Conservation (phyloP, 1,140 invertebrate species). For the Drosophila pruinosa region DNA sequence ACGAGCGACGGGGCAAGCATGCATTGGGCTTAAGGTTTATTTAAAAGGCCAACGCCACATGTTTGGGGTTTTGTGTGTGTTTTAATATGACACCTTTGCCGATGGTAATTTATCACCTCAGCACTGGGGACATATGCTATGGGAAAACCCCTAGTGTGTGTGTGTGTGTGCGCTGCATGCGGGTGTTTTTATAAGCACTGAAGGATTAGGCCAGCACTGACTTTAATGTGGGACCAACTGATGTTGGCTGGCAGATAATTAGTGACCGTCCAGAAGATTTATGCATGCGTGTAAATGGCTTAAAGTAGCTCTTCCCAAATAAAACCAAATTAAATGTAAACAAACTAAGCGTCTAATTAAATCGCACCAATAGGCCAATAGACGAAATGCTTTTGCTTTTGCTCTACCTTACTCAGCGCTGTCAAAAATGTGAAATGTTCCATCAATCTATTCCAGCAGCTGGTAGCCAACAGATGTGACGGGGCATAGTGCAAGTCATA, state of each 20-base stretch:
- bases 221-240: slow-evolving; percentile 73
- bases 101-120: slow-evolving; percentile 79
- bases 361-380: slow-evolving; percentile 41
- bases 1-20: neutral
- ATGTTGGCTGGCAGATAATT: slow-evolving; percentile 72
- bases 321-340: slow-evolving; percentile 74
- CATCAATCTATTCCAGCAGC: slow-evolving; percentile 56
- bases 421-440: slow-evolving; percentile 56
- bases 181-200: slow-evolving; percentile 62
- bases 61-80: slow-evolving; percentile 69
- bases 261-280: slow-evolving; percentile 69
- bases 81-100: slow-evolving; percentile 80
- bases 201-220: slow-evolving; percentile 63
- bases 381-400: slow-evolving; percentile 11
- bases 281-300: slow-evolving; percentile 77
- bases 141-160: neutral
- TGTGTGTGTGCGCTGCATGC: neutral
- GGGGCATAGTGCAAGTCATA: slow-evolving; percentile 26
- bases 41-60: slow-evolving; percentile 77
- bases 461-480: neutral
- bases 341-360: slow-evolving; percentile 76
- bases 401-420: slow-evolving; percentile 30
- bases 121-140: slow-evolving; percentile 71
- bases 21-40: slow-evolving; percentile 72
- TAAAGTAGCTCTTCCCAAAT: slow-evolving; percentile 66